Evolutionary conservation across 2,888 invertebrate species (phyloP).

Genomic region (Callyntrura guangdongensis): DNA sequence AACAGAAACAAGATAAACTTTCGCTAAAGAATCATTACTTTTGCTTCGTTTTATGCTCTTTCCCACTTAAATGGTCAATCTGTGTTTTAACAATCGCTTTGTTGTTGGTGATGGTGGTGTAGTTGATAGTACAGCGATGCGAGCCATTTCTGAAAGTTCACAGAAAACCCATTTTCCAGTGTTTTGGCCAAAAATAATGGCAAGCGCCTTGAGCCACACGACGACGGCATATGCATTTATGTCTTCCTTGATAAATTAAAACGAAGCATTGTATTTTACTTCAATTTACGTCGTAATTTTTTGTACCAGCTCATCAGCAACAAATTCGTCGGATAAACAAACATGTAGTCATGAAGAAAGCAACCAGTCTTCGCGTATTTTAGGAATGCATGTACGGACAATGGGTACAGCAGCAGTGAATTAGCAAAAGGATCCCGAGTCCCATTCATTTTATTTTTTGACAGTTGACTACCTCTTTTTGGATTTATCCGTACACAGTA

Average conservation of each 20-base stretch:
- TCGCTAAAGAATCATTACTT: constrained; percentile 33
- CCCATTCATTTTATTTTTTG: constrained; percentile 69
- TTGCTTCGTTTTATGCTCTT: constrained; percentile 34
- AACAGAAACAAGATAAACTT: constrained; percentile 13
- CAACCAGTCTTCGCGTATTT: constrained; percentile 5
- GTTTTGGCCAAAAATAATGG: constrained; percentile 29
- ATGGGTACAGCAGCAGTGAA: background rate
- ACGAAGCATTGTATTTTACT: constrained; percentile 11
- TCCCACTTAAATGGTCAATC: constrained; percentile 37
- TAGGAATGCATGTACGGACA: constrained; percentile 1
- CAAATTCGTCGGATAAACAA: constrained; percentile 46
- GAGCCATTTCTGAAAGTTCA: background rate
- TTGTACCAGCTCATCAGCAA: constrained; percentile 28
- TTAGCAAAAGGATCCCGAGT: constrained; percentile 14
- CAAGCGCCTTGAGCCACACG: constrained; percentile 67
- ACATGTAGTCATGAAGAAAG: background rate
- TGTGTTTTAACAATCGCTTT: constrained; percentile 17
- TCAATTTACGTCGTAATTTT: background rate
- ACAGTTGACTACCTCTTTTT: constrained; percentile 70
- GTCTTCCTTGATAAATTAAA: constrained; percentile 33
- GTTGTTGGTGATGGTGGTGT: background rate
- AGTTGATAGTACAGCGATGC: background rate
- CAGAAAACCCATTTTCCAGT: background rate
- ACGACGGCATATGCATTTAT: constrained; percentile 20
- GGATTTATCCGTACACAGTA: background rate